phyloP scores from a whole-genome alignment of 2,888 invertebrate species.

The Malachius bipustulatus region DNA sequence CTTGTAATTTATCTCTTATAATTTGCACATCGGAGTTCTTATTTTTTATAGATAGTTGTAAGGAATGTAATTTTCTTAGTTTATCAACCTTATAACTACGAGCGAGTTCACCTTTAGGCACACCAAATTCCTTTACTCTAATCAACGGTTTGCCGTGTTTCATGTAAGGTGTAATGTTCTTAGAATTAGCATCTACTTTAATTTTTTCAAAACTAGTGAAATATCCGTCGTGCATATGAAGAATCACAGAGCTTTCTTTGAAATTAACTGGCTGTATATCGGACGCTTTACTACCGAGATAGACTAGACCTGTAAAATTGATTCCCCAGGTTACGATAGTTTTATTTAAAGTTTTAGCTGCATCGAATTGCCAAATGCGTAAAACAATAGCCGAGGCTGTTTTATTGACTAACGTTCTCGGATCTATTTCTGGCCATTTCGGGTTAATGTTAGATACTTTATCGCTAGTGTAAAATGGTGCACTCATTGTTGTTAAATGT shows the following conservation, averaged over 20 bases:
- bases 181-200: conserved; percentile 27
- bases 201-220: conserved; percentile 52
- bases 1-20: conserved; percentile 35
- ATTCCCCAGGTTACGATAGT: conserved; percentile 69
- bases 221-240: conserved; percentile 78
- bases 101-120: conserved; percentile 50
- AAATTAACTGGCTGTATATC: conserved; percentile 55
- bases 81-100: conserved; percentile 62
- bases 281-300: conserved; percentile 56
- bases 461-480: conserved; percentile 77
- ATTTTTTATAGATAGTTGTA: conserved; percentile 62
- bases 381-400: conserved; percentile 36
- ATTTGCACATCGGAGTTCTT: conserved; percentile 49
- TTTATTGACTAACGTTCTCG: conserved; percentile 46
- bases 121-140: conserved; percentile 39
- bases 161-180: conserved; percentile 28
- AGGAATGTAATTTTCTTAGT: conserved; percentile 53
- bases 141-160: too few relatives aligned
- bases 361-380: conserved; percentile 37
- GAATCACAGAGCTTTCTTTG: conserved; percentile 62
- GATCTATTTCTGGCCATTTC: conserved; percentile 71
- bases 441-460: conserved; percentile 57
- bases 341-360: conserved; percentile 39
- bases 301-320: conserved; percentile 71
- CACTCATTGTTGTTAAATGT: conserved; percentile 68